These are phyloP conservation scores for Galbula dea DNA, from an alignment of 2,113 vertebrate species.

Conservation along the genomic window DNA sequence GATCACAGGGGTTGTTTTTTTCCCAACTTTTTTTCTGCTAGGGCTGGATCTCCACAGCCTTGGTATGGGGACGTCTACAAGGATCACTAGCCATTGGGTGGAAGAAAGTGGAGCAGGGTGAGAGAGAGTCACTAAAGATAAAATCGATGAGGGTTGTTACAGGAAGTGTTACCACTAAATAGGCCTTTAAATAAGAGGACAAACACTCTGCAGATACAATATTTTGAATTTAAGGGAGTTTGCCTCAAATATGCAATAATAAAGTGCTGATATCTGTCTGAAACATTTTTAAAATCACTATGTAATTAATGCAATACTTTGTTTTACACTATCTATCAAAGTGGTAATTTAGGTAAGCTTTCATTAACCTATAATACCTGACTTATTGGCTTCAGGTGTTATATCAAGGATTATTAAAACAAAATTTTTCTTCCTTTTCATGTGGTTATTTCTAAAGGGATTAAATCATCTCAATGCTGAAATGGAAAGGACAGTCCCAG, in stretches of 20 bases:
- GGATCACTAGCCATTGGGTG: not conserved
- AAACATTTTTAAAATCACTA: not conserved
- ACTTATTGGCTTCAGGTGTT: not conserved
- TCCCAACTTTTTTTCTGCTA: not conserved
- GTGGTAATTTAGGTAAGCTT: not conserved
- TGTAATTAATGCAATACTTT: not conserved
- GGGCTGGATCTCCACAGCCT: not conserved
- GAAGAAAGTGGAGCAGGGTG: not conserved
- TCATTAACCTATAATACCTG: not conserved
- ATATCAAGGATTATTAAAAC: not conserved
- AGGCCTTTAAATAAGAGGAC: not conserved
- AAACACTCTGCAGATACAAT: not conserved
- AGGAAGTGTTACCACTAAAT: not conserved
- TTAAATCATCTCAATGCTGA: not conserved
- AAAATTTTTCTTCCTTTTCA: not conserved
- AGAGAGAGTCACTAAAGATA: not conserved
- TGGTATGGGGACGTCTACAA: fast-evolving
- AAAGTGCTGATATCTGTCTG: not conserved
- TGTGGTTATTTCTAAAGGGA: not conserved
- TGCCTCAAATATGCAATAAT: not conserved
- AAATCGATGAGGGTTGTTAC: not conserved
- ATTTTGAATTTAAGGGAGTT: not conserved
- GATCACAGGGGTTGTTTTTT: not conserved
- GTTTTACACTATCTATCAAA: not conserved
- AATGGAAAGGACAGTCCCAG: not conserved